A percentile compares a stretch with the other conserved stretches of the same genome.
These are phyloP conservation scores for Spinibarbus caldwelli DNA, from an alignment of 2,797 vertebrate species.

Conservation along the genomic window DNA sequence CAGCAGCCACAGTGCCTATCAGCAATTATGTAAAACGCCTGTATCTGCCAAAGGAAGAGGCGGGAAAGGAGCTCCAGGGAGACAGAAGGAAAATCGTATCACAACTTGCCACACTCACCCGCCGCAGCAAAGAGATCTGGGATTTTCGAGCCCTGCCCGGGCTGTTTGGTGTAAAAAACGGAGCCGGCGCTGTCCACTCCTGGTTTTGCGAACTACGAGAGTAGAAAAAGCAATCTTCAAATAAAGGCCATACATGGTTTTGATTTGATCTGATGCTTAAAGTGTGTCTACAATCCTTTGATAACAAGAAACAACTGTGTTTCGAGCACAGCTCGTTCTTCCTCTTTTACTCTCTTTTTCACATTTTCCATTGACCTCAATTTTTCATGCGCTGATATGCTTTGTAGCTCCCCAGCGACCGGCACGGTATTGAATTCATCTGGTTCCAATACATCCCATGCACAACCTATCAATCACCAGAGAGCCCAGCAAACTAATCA, in stretches of 20 bases:
- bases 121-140: conserved; percentile 64
- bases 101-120: conserved; percentile 70
- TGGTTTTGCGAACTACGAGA: conserved; percentile 64
- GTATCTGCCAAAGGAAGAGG: conserved; percentile 41
- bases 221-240: conserved; percentile 48
- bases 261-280: conserved; percentile 45
- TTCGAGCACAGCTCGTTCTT: conserved; percentile 30
- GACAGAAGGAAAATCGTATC: conserved; percentile 53
- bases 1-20: conserved; percentile 56
- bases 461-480: conserved; percentile 84
- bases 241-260: conserved; percentile 47
- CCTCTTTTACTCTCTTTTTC: conserved; percentile 55
- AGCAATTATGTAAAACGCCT: conserved; percentile 43
- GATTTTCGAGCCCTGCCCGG: conserved; percentile 69
- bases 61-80: conserved; percentile 45
- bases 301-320: conserved; percentile 68
- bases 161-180: conserved; percentile 61
- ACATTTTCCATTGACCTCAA: conserved; percentile 80
- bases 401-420: conserved; percentile 77
- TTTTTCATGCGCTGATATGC: conserved; percentile 82
- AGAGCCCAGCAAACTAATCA: conserved; percentile 83
- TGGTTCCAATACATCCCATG: conserved; percentile 82
- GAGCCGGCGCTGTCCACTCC: conserved; percentile 58
- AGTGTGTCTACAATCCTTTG: conserved; percentile 43
- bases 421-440: conserved; percentile 82